Evolutionary conservation across 2,113 vertebrate species (phyloP).

Genomic region (Thermophis baileyi): DNA sequence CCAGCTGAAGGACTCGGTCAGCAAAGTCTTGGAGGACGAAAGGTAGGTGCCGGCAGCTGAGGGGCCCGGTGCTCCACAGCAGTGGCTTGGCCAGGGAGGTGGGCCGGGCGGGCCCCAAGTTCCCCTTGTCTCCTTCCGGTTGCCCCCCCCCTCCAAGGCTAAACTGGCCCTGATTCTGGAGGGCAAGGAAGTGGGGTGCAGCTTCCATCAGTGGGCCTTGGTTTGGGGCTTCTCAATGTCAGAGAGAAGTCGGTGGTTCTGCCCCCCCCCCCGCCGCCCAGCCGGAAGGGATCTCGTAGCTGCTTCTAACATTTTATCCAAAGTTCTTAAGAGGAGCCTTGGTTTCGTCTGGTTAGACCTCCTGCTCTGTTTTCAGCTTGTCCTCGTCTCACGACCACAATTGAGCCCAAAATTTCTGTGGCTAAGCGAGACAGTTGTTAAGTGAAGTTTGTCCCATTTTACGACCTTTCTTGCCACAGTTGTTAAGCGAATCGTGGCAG

Average conservation of each 20-base stretch:
- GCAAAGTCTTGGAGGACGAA: constrained; percentile 55
- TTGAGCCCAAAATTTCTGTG: not conserved
- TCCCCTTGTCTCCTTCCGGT: not conserved
- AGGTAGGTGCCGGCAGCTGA: constrained; percentile 36
- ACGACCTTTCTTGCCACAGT: not conserved
- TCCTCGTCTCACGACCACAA: not conserved
- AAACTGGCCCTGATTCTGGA: not conserved
- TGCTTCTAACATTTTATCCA: not conserved
- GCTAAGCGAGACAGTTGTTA: not conserved
- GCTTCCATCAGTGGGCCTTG: not conserved
- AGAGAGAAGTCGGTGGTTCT: not conserved
- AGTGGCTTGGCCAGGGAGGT: not conserved
- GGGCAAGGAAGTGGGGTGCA: not conserved
- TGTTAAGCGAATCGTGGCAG: not conserved
- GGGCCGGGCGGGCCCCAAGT: not conserved
- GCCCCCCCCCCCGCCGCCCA: no score
- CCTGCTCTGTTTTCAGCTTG: not conserved
- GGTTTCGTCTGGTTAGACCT: not conserved
- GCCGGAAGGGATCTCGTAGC: not conserved
- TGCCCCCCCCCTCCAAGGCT: not conserved
- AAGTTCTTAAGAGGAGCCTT: not conserved
- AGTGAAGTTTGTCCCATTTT: not conserved
- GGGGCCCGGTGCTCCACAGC: not conserved
- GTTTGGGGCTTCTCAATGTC: not conserved
- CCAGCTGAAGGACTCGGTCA: constrained; percentile 62